Evolutionary conservation across 2,797 vertebrate genomes (phyloP).

Genomic region (Microctenopoma lineatum): DNA sequence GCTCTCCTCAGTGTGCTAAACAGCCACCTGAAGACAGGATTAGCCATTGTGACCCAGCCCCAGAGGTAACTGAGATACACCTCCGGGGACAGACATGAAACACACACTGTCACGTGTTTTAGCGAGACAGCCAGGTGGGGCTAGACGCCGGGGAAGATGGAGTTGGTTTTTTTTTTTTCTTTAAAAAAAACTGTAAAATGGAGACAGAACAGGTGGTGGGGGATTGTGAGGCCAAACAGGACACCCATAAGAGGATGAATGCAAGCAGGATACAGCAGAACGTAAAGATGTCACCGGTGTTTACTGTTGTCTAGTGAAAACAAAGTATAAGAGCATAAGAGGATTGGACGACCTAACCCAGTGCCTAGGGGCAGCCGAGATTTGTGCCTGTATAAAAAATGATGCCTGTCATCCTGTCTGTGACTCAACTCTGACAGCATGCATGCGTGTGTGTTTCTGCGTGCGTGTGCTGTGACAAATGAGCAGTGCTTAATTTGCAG

Average conservation of each 20-base stretch:
- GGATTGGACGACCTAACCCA: constrained; percentile 83
- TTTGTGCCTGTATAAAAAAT: constrained; percentile 92
- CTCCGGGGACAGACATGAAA: constrained; percentile 78
- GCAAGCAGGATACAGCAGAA: constrained; percentile 67
- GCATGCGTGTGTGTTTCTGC: constrained; percentile 80
- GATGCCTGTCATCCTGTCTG: constrained; percentile 90
- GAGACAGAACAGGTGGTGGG: constrained; percentile 51
- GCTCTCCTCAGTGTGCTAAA: constrained; percentile 82
- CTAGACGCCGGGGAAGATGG: constrained; percentile 43
- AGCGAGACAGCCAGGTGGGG: constrained; percentile 50
- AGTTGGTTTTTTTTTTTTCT: constrained; percentile 9
- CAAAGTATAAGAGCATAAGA: constrained; percentile 85
- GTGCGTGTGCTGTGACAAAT: constrained; percentile 91
- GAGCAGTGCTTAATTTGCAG: constrained; percentile 95
- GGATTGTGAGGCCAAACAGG: constrained; percentile 73
- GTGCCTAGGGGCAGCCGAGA: constrained; percentile 89
- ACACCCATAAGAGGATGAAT: constrained; percentile 78
- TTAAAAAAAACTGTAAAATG: constrained; percentile 33
- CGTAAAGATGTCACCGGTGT: constrained; percentile 69
- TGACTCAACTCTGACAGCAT: constrained; percentile 91
- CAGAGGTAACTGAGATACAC: constrained; percentile 83
- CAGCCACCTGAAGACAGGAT: constrained; percentile 86
- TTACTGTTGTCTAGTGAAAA: constrained; percentile 80
- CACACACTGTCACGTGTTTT: constrained; percentile 75
- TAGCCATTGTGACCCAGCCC: constrained; percentile 80